Evolutionary conservation across 2,113 vertebrate species (phyloP).

Genomic region (Drymodes brunneopygia): DNA sequence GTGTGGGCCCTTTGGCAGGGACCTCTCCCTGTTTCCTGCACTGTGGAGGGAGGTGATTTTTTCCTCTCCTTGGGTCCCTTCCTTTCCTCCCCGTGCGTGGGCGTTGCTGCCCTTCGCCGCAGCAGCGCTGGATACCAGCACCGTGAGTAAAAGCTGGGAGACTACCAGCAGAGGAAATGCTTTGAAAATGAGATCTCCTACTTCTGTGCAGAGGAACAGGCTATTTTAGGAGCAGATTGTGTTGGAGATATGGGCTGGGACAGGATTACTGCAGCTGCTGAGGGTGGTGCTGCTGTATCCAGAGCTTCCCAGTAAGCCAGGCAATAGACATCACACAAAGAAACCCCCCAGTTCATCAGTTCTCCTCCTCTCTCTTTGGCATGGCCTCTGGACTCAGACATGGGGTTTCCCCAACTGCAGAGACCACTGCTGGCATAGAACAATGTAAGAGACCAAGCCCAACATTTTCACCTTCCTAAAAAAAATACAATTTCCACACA

Average conservation of each 20-base stretch:
- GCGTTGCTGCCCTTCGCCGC: neutral
- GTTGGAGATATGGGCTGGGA: neutral
- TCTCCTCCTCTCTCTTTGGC: neutral
- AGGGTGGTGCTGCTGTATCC: neutral
- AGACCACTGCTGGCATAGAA: neutral
- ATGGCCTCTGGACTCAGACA: neutral
- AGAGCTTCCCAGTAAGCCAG: neutral
- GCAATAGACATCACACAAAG: neutral
- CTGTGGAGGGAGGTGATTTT: fast-evolving
- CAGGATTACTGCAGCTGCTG: neutral
- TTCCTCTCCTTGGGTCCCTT: neutral
- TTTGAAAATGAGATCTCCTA: constrained; percentile 53
- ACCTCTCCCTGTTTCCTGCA: neutral
- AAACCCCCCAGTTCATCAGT: neutral
- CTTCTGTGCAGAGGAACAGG: constrained; percentile 16
- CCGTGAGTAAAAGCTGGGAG: constrained; percentile 11
- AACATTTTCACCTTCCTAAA: neutral
- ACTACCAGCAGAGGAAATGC: constrained; percentile 49
- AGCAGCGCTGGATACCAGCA: constrained; percentile 8
- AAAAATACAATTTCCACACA: neutral
- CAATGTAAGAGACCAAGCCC: neutral
- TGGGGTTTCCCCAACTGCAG: neutral
- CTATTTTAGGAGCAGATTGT: constrained; percentile 50
- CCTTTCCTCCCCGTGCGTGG: neutral
- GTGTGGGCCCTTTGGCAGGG: neutral